Evolutionary conservation across 1,140 invertebrate genomes (phyloP).

Genomic region (Drosophila bocqueti): DNA sequence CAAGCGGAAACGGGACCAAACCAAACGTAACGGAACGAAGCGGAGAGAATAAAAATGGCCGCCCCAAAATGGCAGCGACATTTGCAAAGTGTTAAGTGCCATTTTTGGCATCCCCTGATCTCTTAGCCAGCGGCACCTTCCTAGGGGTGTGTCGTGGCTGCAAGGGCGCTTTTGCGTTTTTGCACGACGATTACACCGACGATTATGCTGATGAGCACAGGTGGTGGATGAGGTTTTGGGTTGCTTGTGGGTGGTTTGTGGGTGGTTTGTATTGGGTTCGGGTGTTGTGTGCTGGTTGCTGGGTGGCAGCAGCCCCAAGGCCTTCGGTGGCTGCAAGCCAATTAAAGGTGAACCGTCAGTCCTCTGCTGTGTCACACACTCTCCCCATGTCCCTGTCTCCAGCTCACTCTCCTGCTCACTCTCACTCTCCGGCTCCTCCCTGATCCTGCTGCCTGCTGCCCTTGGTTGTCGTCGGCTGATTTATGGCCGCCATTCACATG

Average conservation of each 20-base stretch:
- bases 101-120: slow-evolving; percentile 44
- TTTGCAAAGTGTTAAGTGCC: slow-evolving; percentile 61
- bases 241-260: not conserved
- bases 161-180: slow-evolving; percentile 16
- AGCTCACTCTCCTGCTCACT: not conserved
- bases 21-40: not conserved
- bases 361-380: slow-evolving; percentile 13
- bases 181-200: slow-evolving; percentile 51
- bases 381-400: not conserved
- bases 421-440: not conserved
- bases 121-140: slow-evolving; percentile 13
- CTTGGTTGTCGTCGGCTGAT: slow-evolving; percentile 56
- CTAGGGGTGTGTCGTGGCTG: slow-evolving; percentile 20
- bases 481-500: slow-evolving; percentile 60
- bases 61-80: slow-evolving; percentile 47
- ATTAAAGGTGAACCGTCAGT: slow-evolving; percentile 51
- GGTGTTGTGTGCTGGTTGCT: not conserved
- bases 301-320: not conserved
- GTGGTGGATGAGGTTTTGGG: not conserved
- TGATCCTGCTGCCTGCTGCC: slow-evolving; percentile 22
- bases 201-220: slow-evolving; percentile 57
- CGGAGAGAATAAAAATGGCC: slow-evolving; percentile 36
- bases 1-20: slow-evolving; percentile 13
- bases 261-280: not conserved
- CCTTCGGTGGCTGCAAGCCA: slow-evolving; percentile 45